Conservation (phyloP, 1,140 invertebrate species). For the Drosophila orosa region DNA sequence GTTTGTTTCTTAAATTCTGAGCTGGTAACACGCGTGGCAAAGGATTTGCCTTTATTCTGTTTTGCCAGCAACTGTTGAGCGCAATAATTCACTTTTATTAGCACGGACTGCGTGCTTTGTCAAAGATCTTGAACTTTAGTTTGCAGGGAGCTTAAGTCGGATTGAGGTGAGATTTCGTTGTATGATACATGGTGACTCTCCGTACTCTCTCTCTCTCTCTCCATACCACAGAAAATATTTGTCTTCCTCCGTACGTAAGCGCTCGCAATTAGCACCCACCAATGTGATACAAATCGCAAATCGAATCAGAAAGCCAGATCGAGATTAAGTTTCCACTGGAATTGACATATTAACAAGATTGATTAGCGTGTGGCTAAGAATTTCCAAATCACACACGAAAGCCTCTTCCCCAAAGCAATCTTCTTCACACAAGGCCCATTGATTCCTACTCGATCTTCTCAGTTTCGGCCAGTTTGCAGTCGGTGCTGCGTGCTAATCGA, state of each 20-base stretch:
- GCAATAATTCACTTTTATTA: slow-evolving; percentile 32
- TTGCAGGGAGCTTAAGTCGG: slow-evolving; percentile 26
- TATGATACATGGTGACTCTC: background rate
- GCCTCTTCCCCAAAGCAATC: slow-evolving; percentile 7
- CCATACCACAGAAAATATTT: slow-evolving; percentile 19
- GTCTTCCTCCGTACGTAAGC: slow-evolving; percentile 13
- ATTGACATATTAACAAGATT: slow-evolving; percentile 79
- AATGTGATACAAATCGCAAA: slow-evolving; percentile 45
- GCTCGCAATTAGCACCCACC: slow-evolving; percentile 60
- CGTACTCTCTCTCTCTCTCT: background rate
- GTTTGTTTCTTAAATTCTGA: slow-evolving; percentile 14
- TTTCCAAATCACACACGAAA: slow-evolving; percentile 40
- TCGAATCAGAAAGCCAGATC: slow-evolving; percentile 46
- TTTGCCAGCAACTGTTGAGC: slow-evolving; percentile 21
- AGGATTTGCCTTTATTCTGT: slow-evolving; percentile 41
- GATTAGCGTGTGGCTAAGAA: slow-evolving; percentile 61
- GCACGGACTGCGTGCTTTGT: background rate
- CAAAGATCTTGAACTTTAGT: slow-evolving; percentile 39
- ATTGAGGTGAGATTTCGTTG: slow-evolving; percentile 13
- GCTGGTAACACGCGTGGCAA: slow-evolving; percentile 38
- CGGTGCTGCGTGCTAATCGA: slow-evolving; percentile 57
- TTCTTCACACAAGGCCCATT: slow-evolving; percentile 38
- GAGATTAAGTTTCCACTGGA: slow-evolving; percentile 64
- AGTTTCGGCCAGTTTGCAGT: slow-evolving; percentile 29
- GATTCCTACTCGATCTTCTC: slow-evolving; percentile 35